Percentiles rank a stretch among this genome's conserved stretches.
Evolutionary conservation across 2,797 vertebrate species (phyloP).

Genomic region (Helicolenus hilgendorfi): DNA sequence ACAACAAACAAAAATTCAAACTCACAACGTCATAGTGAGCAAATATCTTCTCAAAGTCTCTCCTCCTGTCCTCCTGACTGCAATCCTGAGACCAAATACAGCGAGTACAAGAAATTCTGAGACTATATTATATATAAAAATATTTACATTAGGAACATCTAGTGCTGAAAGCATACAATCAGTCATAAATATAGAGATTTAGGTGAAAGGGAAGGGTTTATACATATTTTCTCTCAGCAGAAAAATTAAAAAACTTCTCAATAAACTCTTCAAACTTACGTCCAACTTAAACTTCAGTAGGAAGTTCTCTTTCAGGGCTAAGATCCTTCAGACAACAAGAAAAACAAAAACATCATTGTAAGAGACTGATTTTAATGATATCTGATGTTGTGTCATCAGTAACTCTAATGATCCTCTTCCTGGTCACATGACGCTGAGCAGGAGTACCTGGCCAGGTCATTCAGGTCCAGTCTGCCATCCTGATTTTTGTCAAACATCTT

Average conservation of each 20-base stretch:
- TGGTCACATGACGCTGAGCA: background rate
- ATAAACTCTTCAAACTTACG: slow-evolving; percentile 84
- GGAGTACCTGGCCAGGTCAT: slow-evolving; percentile 94
- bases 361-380: background rate
- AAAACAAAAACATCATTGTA: background rate
- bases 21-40: slow-evolving; percentile 96
- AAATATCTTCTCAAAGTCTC: slow-evolving; percentile 97
- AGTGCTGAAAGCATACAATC: background rate
- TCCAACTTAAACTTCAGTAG: slow-evolving; percentile 97
- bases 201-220: background rate
- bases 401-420: background rate
- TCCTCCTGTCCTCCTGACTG: slow-evolving; percentile 92
- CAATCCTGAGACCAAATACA: slow-evolving; percentile 87
- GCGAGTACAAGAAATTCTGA: background rate
- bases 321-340: slow-evolving; percentile 89
- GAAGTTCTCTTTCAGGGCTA: slow-evolving; percentile 96
- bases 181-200: background rate
- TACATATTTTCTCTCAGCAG: background rate
- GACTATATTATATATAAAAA: background rate
- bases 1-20: background rate
- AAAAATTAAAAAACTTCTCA: no score
- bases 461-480: slow-evolving; percentile 94
- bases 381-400: background rate
- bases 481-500: slow-evolving; percentile 95
- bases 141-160: background rate